These are phyloP conservation scores for Scaptomyza flava DNA, from an alignment of 2,888 invertebrate genomes.

Conservation along the genomic window DNA sequence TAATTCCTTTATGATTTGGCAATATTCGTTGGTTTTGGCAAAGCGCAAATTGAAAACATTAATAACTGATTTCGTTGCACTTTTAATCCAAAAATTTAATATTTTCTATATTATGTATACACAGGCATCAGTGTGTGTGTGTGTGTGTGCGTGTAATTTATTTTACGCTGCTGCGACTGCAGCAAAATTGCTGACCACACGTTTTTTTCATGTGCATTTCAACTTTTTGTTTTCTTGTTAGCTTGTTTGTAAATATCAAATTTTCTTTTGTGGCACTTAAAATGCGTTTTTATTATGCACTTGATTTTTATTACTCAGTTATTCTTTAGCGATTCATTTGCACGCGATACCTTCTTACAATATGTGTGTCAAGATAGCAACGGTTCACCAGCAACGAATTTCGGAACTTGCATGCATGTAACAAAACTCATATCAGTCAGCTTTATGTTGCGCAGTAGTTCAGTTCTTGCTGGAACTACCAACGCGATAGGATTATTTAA, in stretches of 20 bases:
- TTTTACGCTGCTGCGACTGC: constrained; percentile 51
- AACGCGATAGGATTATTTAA: no score
- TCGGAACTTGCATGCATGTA: no score
- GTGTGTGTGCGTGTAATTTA: constrained; percentile 45
- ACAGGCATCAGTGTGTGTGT: constrained; percentile 18
- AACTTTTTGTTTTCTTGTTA: constrained; percentile 1
- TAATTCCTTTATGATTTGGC: constrained; percentile 22
- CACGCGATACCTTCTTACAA: constrained; percentile 24
- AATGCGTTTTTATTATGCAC: constrained; percentile 26
- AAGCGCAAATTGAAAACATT: constrained; percentile 28
- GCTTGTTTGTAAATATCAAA: constrained; percentile 27
- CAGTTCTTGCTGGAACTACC: no score
- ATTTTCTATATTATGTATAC: constrained; percentile 38
- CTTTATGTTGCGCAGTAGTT: no score
- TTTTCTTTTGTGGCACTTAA: constrained; percentile 20
- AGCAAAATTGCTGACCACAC: constrained; percentile 66
- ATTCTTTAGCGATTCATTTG: constrained; percentile 20
- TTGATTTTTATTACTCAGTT: constrained; percentile 1
- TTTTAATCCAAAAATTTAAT: constrained; percentile 31
- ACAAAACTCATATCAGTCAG: no score
- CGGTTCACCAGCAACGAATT: background rate
- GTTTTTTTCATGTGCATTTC: constrained; percentile 61
- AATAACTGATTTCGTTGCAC: constrained; percentile 33
- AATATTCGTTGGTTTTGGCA: constrained; percentile 21
- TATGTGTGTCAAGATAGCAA: no score